Percentiles rank a stretch among this genome's conserved stretches.
phyloP scores from a whole-genome alignment of 64 coral and sea anemone genomes.

The Acropora yongei region DNA sequence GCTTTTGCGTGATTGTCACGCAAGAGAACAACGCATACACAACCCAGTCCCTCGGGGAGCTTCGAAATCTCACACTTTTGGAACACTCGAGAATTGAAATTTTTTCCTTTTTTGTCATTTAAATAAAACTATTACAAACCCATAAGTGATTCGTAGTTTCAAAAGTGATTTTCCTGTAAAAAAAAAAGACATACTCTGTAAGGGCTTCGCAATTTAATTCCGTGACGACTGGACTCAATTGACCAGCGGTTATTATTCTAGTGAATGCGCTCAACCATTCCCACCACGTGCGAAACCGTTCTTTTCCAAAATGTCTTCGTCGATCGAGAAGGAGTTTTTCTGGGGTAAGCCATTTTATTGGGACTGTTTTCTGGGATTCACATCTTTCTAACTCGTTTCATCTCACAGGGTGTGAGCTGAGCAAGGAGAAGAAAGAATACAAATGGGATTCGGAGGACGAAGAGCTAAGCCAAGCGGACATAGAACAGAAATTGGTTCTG shows the following conservation, averaged over 20 bases:
- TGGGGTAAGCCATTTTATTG: conserved; percentile 53
- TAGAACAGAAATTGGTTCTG: conserved; percentile 62
- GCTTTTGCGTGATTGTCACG: no score
- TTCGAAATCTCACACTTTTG: no score
- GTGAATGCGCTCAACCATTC: neutral
- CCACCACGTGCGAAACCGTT: conserved; percentile 26
- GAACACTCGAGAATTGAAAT: no score
- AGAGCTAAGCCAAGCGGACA: conserved; percentile 35
- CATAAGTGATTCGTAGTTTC: no score
- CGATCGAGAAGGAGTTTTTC: conserved; percentile 70
- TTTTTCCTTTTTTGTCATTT: no score
- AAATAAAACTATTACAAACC: no score
- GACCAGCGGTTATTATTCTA: neutral
- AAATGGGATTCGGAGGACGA: conserved; percentile 51
- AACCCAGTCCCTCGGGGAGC: no score
- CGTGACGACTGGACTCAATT: no score
- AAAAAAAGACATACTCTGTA: no score
- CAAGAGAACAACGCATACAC: no score
- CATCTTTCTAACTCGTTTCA: neutral
- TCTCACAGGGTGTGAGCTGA: conserved; percentile 48
- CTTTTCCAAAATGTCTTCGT: conserved; percentile 64
- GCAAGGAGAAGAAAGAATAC: conserved; percentile 36
- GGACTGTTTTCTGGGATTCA: neutral
- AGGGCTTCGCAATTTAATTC: no score
- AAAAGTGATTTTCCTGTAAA: no score